Evolutionary conservation across 2,797 vertebrate genomes (phyloP).

Genomic region (Acanthurus lineatus): DNA sequence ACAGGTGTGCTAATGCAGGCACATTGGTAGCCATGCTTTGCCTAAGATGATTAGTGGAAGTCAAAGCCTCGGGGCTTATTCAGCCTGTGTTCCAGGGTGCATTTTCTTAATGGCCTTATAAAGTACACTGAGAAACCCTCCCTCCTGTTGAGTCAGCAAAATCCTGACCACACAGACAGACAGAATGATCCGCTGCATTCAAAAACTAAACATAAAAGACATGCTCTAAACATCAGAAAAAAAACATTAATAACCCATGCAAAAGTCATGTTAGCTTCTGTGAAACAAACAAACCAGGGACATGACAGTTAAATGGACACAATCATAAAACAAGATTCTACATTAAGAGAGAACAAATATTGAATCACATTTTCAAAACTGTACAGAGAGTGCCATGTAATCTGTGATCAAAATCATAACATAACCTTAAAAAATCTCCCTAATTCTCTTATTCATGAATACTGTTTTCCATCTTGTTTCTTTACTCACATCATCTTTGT

Average conservation of each 20-base stretch:
- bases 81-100: constrained; percentile 68
- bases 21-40: constrained; percentile 83
- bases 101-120: constrained; percentile 78
- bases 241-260: background rate
- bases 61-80: constrained; percentile 82
- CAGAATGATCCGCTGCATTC: constrained; percentile 36
- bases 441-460: constrained; percentile 8
- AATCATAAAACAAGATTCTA: background rate
- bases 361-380: background rate
- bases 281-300: background rate
- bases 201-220: constrained; percentile 22
- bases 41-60: constrained; percentile 86
- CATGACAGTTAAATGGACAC: no score
- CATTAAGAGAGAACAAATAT: background rate
- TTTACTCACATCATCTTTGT: background rate
- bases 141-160: constrained; percentile 79
- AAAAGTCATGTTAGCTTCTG: background rate
- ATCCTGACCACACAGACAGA: constrained; percentile 37
- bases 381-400: background rate
- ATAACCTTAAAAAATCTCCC: no score
- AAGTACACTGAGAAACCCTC: constrained; percentile 56
- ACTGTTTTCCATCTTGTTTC: background rate
- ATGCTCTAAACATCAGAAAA: constrained; percentile 10
- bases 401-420: background rate
- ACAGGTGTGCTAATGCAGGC: constrained; percentile 73